Evolutionary conservation across 2,888 invertebrate genomes (phyloP), one percentile per base, ranked within the genome.

Genomic region (Nipponacmea schrenckii): DNA sequence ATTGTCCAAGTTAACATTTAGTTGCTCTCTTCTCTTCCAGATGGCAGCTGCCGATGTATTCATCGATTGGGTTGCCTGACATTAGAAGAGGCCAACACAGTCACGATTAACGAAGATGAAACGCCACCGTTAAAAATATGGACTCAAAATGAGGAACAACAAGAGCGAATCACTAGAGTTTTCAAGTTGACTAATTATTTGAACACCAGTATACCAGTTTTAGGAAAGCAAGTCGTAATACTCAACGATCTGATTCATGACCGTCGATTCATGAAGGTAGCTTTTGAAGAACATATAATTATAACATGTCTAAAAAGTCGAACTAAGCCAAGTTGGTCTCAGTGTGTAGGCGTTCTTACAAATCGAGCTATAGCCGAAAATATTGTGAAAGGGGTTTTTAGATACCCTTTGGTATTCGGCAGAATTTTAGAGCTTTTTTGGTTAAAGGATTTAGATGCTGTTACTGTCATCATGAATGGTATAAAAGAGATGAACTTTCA

Each of bases 111-210:
- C 50, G 50, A 50, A 50, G 20, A 50, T 50, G 50, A 50, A 20
- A 50, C 50, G 20, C 50, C 50, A 50, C 50, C 50, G 20, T 50
- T 50, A 50, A 50, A 50, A 8, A 50, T 50, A n/a, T 50, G 50
- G 50, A 50, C 50, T 7, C 50, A 50, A 50, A 20, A 17, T n/a
- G n/a, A 8, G 50, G n/a, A 50, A 50, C 50, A 50, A 20, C 31
- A 31, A 20, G n/a, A 50, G 50, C 17, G 50, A 20, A 50, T 50
- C 20, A 20, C 50, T 50, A 17, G 50, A n/a, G 50, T 20, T n/a
- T 50, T 50, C 20, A 50, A 50, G 20, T 50, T 50, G 17, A 50
- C 50, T n/a, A 50, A 50, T 50, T 50, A 50, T 50, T 20, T 50
- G 4, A 50, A 20, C 10, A 50, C n/a, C 20, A 50, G n/a, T 50